phyloP scores from a whole-genome alignment of 2,888 invertebrate genomes.

The Rotaria magnacalcarata region DNA sequence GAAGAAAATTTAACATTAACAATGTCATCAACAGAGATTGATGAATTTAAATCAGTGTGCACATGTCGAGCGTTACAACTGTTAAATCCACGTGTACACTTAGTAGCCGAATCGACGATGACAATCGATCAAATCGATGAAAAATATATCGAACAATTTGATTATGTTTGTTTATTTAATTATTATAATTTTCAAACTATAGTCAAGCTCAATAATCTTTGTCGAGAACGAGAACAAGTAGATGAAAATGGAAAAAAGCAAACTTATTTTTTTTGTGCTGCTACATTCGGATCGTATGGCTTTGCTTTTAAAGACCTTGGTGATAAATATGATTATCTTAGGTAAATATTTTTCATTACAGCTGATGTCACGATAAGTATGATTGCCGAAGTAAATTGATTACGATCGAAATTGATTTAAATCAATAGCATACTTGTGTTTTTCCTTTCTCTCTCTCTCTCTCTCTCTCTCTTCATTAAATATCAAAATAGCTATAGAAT shows the following conservation, averaged over 20 bases:
- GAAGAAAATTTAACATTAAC: conserved; percentile 22
- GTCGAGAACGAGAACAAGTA: not conserved
- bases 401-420: too few relatives aligned
- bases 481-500: too few relatives aligned
- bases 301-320: conserved; percentile 31
- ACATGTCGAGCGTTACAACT: conserved; percentile 23
- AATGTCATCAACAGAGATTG: not conserved
- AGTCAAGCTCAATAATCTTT: not conserved
- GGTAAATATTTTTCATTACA: not conserved
- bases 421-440: too few relatives aligned
- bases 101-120: not conserved
- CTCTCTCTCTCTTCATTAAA: too few relatives aligned
- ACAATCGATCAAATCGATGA: conserved; percentile 20
- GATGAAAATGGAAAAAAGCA: conserved; percentile 23
- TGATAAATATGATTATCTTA: conserved; percentile 10
- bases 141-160: conserved; percentile 18
- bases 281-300: conserved; percentile 1
- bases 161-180: conserved; percentile 33
- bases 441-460: too few relatives aligned
- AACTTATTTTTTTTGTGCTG: conserved; percentile 1
- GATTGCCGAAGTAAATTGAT: too few relatives aligned
- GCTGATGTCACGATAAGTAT: too few relatives aligned
- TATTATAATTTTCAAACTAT: not conserved
- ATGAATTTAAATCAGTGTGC: conserved; percentile 26
- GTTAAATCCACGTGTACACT: conserved; percentile 33